A percentile compares a stretch with the other conserved stretches of the same genome.
These are phyloP conservation scores for Leptocoma aspasia DNA, from an alignment of 2,113 vertebrate species.

Conservation along the genomic window DNA sequence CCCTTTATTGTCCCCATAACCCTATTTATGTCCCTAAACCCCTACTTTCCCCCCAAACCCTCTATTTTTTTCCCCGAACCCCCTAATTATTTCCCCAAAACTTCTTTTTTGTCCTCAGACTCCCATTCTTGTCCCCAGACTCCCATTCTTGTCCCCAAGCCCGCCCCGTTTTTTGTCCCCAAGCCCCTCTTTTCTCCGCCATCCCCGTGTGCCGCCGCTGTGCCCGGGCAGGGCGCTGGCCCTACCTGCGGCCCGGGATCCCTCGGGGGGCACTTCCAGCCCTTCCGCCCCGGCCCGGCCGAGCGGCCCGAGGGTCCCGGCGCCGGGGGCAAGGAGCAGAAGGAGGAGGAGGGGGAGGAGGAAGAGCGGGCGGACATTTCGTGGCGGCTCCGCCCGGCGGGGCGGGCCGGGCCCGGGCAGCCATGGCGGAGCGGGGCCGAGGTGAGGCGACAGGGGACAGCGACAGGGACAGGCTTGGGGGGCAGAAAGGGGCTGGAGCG, in stretches of 20 bases:
- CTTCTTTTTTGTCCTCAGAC: background rate
- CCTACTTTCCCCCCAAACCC: no score
- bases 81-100: background rate
- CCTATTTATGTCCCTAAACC: background rate
- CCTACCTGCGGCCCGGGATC: background rate
- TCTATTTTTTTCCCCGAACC: background rate
- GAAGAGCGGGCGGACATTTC: background rate
- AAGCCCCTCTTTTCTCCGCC: background rate
- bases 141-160: background rate
- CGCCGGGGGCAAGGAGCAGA: background rate
- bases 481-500: rapidly evolving
- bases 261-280: background rate
- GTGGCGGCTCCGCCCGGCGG: background rate
- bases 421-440: constrained; percentile 24
- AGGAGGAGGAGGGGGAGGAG: background rate
- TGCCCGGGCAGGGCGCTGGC: background rate
- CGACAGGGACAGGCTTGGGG: background rate
- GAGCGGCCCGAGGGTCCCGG: background rate
- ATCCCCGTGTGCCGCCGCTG: background rate
- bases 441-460: background rate
- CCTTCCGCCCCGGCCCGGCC: background rate
- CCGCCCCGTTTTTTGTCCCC: rapidly evolving
- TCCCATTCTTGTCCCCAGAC: background rate
- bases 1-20: background rate
- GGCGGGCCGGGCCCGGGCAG: background rate